Evolutionary conservation across 2,888 invertebrate genomes (phyloP), one percentile per base, ranked within the genome.

Genomic region (Aphrophora alni): DNA sequence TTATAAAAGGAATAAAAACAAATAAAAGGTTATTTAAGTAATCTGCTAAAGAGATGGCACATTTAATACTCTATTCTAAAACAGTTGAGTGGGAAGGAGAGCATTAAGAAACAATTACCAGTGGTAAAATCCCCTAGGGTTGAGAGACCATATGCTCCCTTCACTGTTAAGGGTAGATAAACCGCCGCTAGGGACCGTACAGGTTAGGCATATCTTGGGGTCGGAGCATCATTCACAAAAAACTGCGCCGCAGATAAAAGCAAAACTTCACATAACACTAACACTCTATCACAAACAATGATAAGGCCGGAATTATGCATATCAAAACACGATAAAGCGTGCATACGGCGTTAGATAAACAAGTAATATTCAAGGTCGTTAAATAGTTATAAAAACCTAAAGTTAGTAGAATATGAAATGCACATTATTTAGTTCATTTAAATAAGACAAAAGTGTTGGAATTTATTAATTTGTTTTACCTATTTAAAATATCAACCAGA

Each of bases 21-120:
- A n/a, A n/a, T n/a, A n/a, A n/a, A n/a, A n/a, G n/a, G n/a, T n/a
- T n/a, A n/a, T n/a, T n/a, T n/a, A n/a, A n/a, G n/a, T n/a, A n/a
- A n/a, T n/a, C n/a, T n/a, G n/a, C n/a, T n/a, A n/a, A n/a, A n/a
- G n/a, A n/a, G n/a, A n/a, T n/a, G n/a, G n/a, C 14, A 44, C 44
- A 44, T 44, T 44, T 44, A 44, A 44, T 44, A 14, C 14, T 14
- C 17, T 44, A 44, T 44, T 17, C 44, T 44, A 44, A 33, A 44
- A 44, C 44, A 44, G 10, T 44, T 44, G 44, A 44, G 7, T 44
- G 17, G 44, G 8, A 33, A 21, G 4, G 59, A 14, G 21, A 59
- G 59, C 59, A 59, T 59, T 59, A 59, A 59, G 59, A 59, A 59
- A 59, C 59, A 59, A 59, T 59, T 59, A 59, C 59, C 21, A 59